Base-by-base conservation (phyloP, 2,888 invertebrate species). In the Stomorhina lunata region DNA sequence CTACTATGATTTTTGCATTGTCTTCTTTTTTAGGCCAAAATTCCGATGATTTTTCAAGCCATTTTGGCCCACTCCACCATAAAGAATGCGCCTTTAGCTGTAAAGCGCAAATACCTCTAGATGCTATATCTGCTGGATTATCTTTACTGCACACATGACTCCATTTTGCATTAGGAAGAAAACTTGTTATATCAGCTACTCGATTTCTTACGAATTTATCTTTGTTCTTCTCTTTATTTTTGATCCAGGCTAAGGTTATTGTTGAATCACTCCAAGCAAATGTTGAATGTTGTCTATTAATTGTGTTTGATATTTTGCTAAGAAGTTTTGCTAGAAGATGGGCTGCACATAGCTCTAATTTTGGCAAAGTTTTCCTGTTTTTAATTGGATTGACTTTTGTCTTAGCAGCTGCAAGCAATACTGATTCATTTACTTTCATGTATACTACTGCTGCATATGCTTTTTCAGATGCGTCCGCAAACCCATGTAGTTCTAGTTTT, bases 221-320 rank as follows among this genome's bases (percentile, higher is more conserved):
- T n/a, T n/a, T n/a, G n/a, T n/a, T n/a, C n/a, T n/a, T n/a, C n/a
- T 79, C 61, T 17, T 79, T 66, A 27, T 57, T 73, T 65, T 29
- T 72, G n/a, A 73, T 73, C 80, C 68, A 68, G 1, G 32, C 53
- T 25, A 73, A 25, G 22, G 53, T 61, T 73, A 29, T 43, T n/a
- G n/a, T 68, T 17, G 80, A 80, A 59, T 61, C 66, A 50, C 80
- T 80, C 73, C 50, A 73, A 6, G 37, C 27, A 15, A 40, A 40
- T 22, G 55, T 25, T 10, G 6, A 10, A 3, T 22, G 2, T 10
- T 27, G 3, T 17, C 20, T 10, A 6, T 27, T 55, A n/a, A 71
- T 2, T 12, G 25, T 22, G 5, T 45, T 25, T 9, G 17, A 17
- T 15, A 37, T n/a, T 20, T 72, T 50, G n/a, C n/a, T 17, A 12